phyloP scores from a whole-genome alignment of 2,113 vertebrate genomes.

The Synodontis membranacea region DNA sequence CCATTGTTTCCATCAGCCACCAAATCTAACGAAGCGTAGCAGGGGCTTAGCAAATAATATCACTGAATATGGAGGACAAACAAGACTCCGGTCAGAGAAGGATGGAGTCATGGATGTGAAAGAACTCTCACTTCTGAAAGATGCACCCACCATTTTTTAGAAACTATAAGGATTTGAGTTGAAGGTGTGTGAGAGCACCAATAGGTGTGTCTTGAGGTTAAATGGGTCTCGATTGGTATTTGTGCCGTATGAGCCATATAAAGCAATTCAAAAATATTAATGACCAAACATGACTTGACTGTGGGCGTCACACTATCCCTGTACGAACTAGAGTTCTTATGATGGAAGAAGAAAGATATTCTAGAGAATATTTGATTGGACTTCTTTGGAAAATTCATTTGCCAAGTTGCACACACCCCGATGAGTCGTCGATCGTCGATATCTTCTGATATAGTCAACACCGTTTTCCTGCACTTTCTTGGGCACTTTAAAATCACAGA shows the following conservation, averaged over 20 bases:
- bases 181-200: background rate
- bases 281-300: too few species aligned
- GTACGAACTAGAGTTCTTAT: too few species aligned
- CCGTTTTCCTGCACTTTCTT: background rate
- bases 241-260: background rate
- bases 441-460: background rate
- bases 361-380: background rate
- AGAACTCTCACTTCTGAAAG: background rate
- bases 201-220: background rate
- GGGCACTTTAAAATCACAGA: background rate
- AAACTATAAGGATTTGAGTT: background rate
- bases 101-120: background rate
- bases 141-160: background rate
- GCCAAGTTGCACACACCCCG: background rate
- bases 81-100: background rate
- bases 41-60: background rate
- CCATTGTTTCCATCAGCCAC: background rate
- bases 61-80: background rate
- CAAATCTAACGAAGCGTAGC: background rate
- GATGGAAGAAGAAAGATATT: background rate
- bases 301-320: background rate
- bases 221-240: background rate
- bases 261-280: background rate
- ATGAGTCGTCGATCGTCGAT: background rate
- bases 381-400: background rate